Evolutionary conservation across 2,113 vertebrate genomes (phyloP).

Genomic region (Rynchops niger): DNA sequence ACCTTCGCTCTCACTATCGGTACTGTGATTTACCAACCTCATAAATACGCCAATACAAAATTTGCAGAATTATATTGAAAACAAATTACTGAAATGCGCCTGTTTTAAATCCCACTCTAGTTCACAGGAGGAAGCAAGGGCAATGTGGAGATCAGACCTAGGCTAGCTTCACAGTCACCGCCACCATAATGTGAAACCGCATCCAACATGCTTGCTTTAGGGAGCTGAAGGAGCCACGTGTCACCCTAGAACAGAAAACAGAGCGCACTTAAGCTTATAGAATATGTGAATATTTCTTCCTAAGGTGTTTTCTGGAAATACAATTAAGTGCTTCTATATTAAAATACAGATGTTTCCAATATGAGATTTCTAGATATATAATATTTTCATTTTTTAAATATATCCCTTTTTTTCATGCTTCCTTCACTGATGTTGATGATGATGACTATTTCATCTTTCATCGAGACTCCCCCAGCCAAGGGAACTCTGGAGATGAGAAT

Average conservation of each 20-base stretch:
- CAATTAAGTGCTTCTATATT: not conserved
- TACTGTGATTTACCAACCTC: not conserved
- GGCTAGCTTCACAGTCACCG: not conserved
- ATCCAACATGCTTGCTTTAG: not conserved
- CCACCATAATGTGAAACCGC: not conserved
- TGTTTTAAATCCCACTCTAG: not conserved
- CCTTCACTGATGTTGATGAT: not conserved
- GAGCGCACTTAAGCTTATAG: not conserved
- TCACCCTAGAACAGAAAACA: not conserved
- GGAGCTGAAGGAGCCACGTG: not conserved
- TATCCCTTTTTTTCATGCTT: fast-evolving
- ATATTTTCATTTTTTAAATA: not conserved
- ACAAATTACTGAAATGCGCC: not conserved
- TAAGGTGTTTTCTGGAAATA: not conserved
- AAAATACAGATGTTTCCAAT: not conserved
- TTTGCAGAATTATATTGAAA: not conserved
- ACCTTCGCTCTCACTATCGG: not conserved
- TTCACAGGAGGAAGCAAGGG: not conserved
- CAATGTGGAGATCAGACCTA: not conserved
- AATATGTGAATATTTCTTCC: not conserved
- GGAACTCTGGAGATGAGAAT: not conserved
- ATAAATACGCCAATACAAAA: not conserved
- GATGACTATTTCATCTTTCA: not conserved
- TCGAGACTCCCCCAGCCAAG: not conserved
- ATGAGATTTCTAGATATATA: not conserved